Evolutionary conservation across 2,888 invertebrate species (phyloP).

Genomic region (Eilema griseolum): DNA sequence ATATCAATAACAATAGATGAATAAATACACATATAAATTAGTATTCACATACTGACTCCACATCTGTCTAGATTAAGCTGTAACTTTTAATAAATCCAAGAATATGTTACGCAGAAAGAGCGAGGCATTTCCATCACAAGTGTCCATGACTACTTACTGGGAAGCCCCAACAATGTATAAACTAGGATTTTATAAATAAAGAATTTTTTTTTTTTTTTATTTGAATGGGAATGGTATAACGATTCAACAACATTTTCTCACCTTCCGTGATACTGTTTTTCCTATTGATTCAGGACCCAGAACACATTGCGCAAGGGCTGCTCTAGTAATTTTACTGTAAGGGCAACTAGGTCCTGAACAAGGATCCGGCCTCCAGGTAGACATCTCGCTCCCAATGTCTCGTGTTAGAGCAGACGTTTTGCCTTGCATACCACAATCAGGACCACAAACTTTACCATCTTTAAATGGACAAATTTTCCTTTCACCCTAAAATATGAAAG

Average conservation of each 20-base stretch:
- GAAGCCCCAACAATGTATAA: too few species aligned
- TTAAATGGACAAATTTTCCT: constrained; percentile 58
- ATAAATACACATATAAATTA: too few species aligned
- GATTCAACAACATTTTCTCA: constrained; percentile 15
- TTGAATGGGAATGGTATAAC: neutral
- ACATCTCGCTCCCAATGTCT: constrained; percentile 45
- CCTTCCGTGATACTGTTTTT: neutral
- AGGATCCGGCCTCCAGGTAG: constrained; percentile 57
- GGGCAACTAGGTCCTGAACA: constrained; percentile 62
- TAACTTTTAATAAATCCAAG: too few species aligned
- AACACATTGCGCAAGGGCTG: constrained; percentile 67
- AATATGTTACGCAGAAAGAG: too few species aligned
- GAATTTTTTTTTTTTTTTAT: too few species aligned
- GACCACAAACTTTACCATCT: constrained; percentile 58
- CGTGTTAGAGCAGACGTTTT: constrained; percentile 41
- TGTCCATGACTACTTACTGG: too few species aligned
- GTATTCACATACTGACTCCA: too few species aligned
- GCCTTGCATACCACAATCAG: constrained; percentile 62
- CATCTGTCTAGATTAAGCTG: too few species aligned
- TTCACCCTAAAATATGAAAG: constrained; percentile 48
- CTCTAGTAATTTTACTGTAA: constrained; percentile 70
- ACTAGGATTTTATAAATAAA: too few species aligned
- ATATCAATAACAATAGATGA: too few species aligned
- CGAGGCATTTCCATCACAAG: too few species aligned
- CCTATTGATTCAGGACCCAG: constrained; percentile 61